Percentiles rank a stretch among this genome's conserved stretches.
These are phyloP conservation scores for Ornithoptera priamus DNA, from an alignment of 2,888 invertebrate genomes.

Conservation along the genomic window DNA sequence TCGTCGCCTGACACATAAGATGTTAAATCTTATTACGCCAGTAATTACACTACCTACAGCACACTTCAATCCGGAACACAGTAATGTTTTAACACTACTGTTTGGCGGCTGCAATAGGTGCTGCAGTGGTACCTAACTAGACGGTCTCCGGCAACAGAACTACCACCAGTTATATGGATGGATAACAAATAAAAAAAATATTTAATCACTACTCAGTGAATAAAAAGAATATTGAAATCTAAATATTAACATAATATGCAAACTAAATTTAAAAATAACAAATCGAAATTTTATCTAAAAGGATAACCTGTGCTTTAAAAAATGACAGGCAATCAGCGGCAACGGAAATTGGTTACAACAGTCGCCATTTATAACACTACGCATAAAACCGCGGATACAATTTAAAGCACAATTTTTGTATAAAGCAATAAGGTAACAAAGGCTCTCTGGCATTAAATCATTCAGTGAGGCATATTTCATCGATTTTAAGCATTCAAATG, in stretches of 20 bases:
- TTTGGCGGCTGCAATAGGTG: too few relatives aligned
- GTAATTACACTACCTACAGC: too few relatives aligned
- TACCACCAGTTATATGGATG: too few relatives aligned
- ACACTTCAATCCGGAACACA: too few relatives aligned
- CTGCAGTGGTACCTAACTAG: too few relatives aligned
- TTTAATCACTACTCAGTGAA: too few relatives aligned
- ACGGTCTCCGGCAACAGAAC: too few relatives aligned
- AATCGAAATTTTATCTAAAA: conserved; percentile 34
- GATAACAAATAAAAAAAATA: too few relatives aligned
- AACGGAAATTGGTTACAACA: conserved; percentile 6
- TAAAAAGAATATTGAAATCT: too few relatives aligned
- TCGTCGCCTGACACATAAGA: too few relatives aligned
- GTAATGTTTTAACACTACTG: too few relatives aligned
- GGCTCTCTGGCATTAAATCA: conserved; percentile 18
- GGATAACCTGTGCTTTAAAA: conserved; percentile 30
- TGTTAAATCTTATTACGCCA: too few relatives aligned
- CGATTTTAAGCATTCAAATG: conserved; percentile 20
- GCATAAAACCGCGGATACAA: conserved; percentile 4
- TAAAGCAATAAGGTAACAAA: conserved; percentile 16
- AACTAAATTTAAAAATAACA: conserved; percentile 1
- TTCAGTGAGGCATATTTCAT: conserved; percentile 17
- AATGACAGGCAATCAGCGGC: conserved; percentile 13
- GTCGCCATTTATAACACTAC: not conserved
- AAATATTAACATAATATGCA: not conserved
- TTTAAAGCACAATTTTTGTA: conserved; percentile 10